Base-by-base conservation (phyloP, 2,888 invertebrate species). In the Orthosia gracilis region DNA sequence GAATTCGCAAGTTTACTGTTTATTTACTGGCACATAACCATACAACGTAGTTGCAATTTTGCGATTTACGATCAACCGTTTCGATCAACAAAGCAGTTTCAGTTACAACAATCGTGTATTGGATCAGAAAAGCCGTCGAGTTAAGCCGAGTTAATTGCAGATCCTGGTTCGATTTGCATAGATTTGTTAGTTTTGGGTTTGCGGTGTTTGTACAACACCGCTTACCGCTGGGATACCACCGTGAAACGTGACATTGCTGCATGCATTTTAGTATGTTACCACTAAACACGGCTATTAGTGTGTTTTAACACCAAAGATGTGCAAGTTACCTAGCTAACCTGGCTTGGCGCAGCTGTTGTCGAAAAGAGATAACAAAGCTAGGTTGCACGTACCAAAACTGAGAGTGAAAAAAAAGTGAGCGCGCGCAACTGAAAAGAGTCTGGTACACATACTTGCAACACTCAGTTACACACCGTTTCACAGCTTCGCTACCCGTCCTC, bases 1-100 rank as follows among this genome's bases (percentile, higher is more conserved):
- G 63, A 71, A 71, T 66, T 84, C 63, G 52, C 61, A 69, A 84
- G 18, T 76, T 83, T 71, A 83, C 69, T 74, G 77, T 81, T 84
- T 81, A 73, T 83, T 83, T 83, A 83, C 66, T 54, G 40, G 69
- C 76, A 45, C 69, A 84, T 76, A 84, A 80, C 82, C 65, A 72
- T 78, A 78, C 26, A 76, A 63, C 31, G 21, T 13, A 58, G 31
- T 58, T 73, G 40, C 66, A 21, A 78, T 61, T 83, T 69, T 68
- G 45, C 57, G 26, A 76, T 72, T 81, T 80, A 80, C 71, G 69
- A 80, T 23, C 54, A 83, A 64, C 55, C 31, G 57, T 70, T 61
- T 57, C 26, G 62, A 69, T 72, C 69, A 73, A 82, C 78, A 71
- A 72, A 76, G 50, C 72, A 63, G 54, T 59, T 62, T 62, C 31